These are phyloP conservation scores for Eumerus sabulonum DNA, from an alignment of 2,888 invertebrate genomes.

Conservation along the genomic window DNA sequence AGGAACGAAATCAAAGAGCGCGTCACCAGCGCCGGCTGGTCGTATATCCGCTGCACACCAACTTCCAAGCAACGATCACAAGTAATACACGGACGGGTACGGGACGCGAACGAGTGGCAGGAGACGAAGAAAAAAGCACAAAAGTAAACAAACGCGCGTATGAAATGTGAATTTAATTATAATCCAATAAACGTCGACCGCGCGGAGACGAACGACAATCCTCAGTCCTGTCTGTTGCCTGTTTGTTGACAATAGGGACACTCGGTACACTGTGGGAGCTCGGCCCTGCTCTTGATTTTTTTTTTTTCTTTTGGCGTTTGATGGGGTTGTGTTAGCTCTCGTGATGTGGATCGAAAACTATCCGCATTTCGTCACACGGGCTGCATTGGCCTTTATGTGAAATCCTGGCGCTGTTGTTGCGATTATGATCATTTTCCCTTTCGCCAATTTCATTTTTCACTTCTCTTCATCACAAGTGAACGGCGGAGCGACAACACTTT, in stretches of 20 bases:
- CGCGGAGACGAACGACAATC: slow-evolving; percentile 30
- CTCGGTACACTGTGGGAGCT: slow-evolving; percentile 19
- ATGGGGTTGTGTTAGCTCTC: slow-evolving; percentile 5
- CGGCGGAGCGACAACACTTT: not conserved
- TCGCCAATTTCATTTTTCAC: slow-evolving; percentile 34
- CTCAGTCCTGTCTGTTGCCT: slow-evolving; percentile 41
- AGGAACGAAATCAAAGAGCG: not conserved
- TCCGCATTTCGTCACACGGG: slow-evolving; percentile 46
- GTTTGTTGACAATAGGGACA: slow-evolving; percentile 9
- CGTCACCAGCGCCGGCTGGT: not conserved
- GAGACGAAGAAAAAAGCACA: slow-evolving; percentile 22
- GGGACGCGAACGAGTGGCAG: slow-evolving; percentile 5
- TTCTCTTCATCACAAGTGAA: not conserved
- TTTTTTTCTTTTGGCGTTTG: slow-evolving; percentile 10
- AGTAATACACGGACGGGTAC: not conserved
- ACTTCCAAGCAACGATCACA: not conserved
- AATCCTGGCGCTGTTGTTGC: slow-evolving; percentile 23
- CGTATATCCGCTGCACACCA: no score
- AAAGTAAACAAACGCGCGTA: slow-evolving; percentile 4
- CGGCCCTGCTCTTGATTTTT: slow-evolving; percentile 23
- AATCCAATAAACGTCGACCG: slow-evolving; percentile 60
- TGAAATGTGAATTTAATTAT: slow-evolving; percentile 52
- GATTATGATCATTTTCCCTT: slow-evolving; percentile 36
- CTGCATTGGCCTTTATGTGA: slow-evolving; percentile 43
- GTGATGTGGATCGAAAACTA: slow-evolving; percentile 27